Base-by-base conservation (phyloP, 2,797 vertebrate species). In the Muscicapa comitata region DNA sequence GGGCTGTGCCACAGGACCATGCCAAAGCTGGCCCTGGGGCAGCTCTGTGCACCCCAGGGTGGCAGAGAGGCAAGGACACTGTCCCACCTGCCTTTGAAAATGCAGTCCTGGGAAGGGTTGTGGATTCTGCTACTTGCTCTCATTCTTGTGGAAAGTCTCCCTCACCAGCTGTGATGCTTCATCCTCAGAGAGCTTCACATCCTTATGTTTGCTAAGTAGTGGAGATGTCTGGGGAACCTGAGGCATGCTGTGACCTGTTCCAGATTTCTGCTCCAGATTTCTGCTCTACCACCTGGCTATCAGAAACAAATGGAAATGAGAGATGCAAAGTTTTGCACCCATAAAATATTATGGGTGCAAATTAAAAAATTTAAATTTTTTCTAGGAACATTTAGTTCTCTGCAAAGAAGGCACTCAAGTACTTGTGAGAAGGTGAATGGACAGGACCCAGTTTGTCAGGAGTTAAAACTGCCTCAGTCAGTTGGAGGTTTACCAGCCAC, bases 401-500 rank as follows among this genome's bases (percentile, higher is more conserved):
- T 72, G 20, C 48, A 71, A 80, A 53, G n/a, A 65, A 61, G 19
- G 13, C 29, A 78, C 33, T 85, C 50, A 87, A 67, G 10, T 48
- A 58, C 38, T 73, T 79, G 45, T 72, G 74, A 84, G 62, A 77
- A 86, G 35, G 47, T 82, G 68, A 96, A 76, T 72, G 83, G 85
- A 68, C 61, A 88, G 66, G 42, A 11, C 61, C 15, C 29, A 86
- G 80, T 83, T 68, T 82, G n/a, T 85, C 74, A 89, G 84, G 91
- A 92, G 84, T 95, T 94, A 96, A 96, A 96, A 90, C 58, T 68
- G 43, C 15, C 50, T 94, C 80, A 88, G 84, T 75, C 93, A 95
- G 78, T 43, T 93, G 75, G 91, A 95, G 74, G 38, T 45, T 93
- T 85, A 92, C 86, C 88, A 97, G 86, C 86, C 82, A 71, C 68